Percentiles rank a stretch among this genome's conserved stretches.
phyloP scores from a whole-genome alignment of 2,888 invertebrate genomes.

The Margaritifera margaritifera region DNA sequence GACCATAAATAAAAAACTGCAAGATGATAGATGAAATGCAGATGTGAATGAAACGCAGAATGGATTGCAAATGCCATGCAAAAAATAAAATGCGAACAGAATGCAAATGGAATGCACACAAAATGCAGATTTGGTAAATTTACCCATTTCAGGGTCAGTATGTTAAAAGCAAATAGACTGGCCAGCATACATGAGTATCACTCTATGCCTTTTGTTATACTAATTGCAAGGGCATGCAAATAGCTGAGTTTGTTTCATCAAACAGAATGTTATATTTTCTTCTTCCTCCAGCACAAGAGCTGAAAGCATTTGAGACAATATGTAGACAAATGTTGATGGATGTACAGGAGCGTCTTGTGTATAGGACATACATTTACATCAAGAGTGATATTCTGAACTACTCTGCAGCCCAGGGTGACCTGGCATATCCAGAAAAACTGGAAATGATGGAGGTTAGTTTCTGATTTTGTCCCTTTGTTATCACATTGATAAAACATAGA shows the following conservation, averaged over 20 bases:
- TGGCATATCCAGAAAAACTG: slow-evolving; percentile 97
- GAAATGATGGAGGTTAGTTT: slow-evolving; percentile 91
- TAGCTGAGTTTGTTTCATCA: neutral
- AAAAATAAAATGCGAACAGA: too few relatives aligned
- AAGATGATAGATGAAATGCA: too few relatives aligned
- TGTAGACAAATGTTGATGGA: slow-evolving; percentile 88
- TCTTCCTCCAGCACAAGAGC: slow-evolving; percentile 77
- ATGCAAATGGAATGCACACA: too few relatives aligned
- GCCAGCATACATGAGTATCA: too few relatives aligned
- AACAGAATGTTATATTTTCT: slow-evolving; percentile 1
- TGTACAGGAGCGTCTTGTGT: slow-evolving; percentile 96
- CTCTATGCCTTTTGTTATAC: too few relatives aligned
- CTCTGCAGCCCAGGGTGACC: slow-evolving; percentile 92
- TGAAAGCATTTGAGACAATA: slow-evolving; percentile 84
- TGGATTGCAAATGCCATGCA: too few relatives aligned
- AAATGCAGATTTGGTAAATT: too few relatives aligned
- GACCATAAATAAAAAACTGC: too few relatives aligned
- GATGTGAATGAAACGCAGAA: too few relatives aligned
- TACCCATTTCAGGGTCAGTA: too few relatives aligned
- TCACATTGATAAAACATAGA: neutral
- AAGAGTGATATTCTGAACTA: slow-evolving; percentile 88
- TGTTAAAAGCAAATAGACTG: too few relatives aligned
- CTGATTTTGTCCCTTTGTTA: neutral
- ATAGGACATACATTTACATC: slow-evolving; percentile 94
- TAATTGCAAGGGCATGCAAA: neutral